phyloP scores from a whole-genome alignment of 1,140 invertebrate species.

The Drosophila kohkoa region DNA sequence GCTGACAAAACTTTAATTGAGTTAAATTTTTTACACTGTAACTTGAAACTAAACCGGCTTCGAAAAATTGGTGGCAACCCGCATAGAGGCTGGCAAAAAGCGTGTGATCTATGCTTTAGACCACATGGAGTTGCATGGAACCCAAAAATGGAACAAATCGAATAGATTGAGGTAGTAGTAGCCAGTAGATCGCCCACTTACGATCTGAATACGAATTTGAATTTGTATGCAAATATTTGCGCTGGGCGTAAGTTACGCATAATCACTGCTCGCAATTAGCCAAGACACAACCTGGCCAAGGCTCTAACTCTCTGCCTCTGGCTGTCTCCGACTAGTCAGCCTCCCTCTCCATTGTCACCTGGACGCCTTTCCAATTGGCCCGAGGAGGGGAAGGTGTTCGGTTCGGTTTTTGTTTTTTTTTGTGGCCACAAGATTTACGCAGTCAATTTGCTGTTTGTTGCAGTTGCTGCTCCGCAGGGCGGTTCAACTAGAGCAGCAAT shows the following conservation, averaged over 20 bases:
- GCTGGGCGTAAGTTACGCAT: slow-evolving; percentile 58
- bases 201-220: slow-evolving; percentile 12
- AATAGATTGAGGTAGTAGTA: slow-evolving; percentile 21
- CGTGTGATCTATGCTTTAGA: slow-evolving; percentile 8
- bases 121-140: neutral
- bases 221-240: slow-evolving; percentile 63
- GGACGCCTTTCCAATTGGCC: slow-evolving; percentile 62
- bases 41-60: slow-evolving; percentile 36
- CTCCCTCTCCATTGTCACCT: slow-evolving; percentile 55
- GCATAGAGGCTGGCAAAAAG: neutral
- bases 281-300: slow-evolving; percentile 1
- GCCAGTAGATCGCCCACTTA: slow-evolving; percentile 53
- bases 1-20: slow-evolving; percentile 70
- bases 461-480: slow-evolving; percentile 45
- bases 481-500: slow-evolving; percentile 15
- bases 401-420: neutral
- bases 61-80: neutral
- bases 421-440: slow-evolving; percentile 39
- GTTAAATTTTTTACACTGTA: slow-evolving; percentile 58
- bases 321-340: neutral
- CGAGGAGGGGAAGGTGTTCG: slow-evolving; percentile 25
- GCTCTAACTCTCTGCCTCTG: slow-evolving; percentile 6
- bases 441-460: slow-evolving; percentile 21
- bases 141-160: neutral
- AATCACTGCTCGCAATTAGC: slow-evolving; percentile 27